These are phyloP conservation scores for Sebastes hubbsi DNA, from an alignment of 2,797 vertebrate genomes.

Conservation along the genomic window DNA sequence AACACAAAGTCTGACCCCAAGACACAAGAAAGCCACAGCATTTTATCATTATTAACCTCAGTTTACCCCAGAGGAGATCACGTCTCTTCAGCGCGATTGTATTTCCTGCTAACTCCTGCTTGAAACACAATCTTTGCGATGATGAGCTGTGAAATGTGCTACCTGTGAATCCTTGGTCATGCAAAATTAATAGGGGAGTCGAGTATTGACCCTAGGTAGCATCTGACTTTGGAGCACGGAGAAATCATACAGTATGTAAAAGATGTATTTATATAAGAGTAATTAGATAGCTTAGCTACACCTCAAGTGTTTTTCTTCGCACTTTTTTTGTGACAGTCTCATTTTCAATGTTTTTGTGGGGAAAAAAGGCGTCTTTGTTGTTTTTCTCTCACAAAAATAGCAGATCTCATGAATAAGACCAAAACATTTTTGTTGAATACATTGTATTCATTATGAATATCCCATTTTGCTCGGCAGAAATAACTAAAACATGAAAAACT, in stretches of 20 bases:
- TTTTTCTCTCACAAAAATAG: slow-evolving; percentile 17
- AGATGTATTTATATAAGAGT: slow-evolving; percentile 1
- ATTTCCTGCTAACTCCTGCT: slow-evolving; percentile 64
- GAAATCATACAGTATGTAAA: slow-evolving; percentile 7
- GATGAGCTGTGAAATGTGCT: slow-evolving; percentile 78
- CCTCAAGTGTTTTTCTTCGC: background rate
- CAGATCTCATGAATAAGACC: slow-evolving; percentile 7
- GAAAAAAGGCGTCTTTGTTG: background rate
- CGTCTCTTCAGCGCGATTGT: slow-evolving; percentile 48
- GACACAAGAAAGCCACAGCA: slow-evolving; percentile 52
- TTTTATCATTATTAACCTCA: slow-evolving; percentile 68
- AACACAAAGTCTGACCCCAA: slow-evolving; percentile 62
- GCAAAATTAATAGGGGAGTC: slow-evolving; percentile 72
- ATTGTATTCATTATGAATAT: slow-evolving; percentile 21
- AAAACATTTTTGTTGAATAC: background rate
- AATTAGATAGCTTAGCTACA: background rate
- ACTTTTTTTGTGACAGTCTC: background rate
- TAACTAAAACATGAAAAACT: background rate
- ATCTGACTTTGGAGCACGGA: slow-evolving; percentile 46
- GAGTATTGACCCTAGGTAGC: slow-evolving; percentile 54
- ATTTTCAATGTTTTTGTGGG: background rate
- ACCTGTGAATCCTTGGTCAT: slow-evolving; percentile 72
- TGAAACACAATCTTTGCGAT: slow-evolving; percentile 72
- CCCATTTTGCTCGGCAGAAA: slow-evolving; percentile 4
- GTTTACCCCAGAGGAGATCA: slow-evolving; percentile 69